Evolutionary conservation across 2,797 vertebrate species (phyloP), one percentile per base, ranked within the genome.

Genomic region (Girardinus metallicus): DNA sequence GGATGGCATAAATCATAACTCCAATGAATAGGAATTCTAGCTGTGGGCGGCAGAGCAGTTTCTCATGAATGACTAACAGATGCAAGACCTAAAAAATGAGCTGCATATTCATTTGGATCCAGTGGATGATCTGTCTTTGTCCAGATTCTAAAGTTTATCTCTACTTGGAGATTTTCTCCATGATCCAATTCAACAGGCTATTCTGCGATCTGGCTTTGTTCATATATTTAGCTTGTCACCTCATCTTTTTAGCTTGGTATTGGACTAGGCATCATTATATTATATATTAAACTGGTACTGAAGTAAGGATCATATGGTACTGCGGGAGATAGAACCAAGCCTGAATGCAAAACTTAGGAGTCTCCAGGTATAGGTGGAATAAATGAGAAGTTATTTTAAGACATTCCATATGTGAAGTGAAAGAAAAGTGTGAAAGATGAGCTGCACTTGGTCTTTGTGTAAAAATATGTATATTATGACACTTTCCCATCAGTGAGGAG

Each of bases 1-100:
- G 91, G 89, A 94, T 92, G 85, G 87, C 85, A 94, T 94, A 91
- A 93, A 95, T 94, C 93, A 94, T 89, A 89, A 86, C 78, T 51
- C 80, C 82, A 79, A 75, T 46, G 84, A 76, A 86, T 81, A 89
- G 76, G 66, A 91, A 80, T 81, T 75, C 79, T 80, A 84, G 87
- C 83, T 86, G 70, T 83, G 83, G 85, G 87, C 73, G 75, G 84
- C 81, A 79, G 3, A 81, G 83, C 82, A 57, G 80, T 90, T 91
- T 83, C 83, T 89, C 83, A 66, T 89, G 86, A 87, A 87, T 90
- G 86, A 85, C 79, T 85, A 87, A 85, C 90, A 91, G 86, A 93
- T 91, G 86, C 80, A 81, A 46, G 74, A 85, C 79, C 41, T 77
- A 82, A 84, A 75, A 91, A 91, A 90, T 73, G 71, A 55, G 49